Conservation (phyloP, 1,140 invertebrate genomes). For the Aphaenogaster ashmeadi region DNA sequence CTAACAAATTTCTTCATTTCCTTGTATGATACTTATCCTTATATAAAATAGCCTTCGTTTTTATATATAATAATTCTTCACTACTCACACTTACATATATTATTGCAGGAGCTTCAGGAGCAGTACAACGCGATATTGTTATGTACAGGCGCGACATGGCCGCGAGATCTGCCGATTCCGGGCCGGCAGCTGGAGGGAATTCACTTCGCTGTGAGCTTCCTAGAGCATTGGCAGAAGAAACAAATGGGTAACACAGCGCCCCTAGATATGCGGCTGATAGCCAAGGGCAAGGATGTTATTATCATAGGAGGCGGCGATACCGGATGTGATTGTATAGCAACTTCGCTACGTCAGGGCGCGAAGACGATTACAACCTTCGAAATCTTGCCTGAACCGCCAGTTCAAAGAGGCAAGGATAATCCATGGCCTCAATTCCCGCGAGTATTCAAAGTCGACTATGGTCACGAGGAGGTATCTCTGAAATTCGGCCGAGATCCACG, state of each 20-base stretch:
- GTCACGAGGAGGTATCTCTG: conserved; percentile 97
- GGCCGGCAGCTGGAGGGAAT: conserved; percentile 96
- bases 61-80: not conserved
- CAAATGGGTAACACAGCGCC: conserved; percentile 91
- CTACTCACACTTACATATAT: conserved; percentile 46
- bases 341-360: conserved; percentile 98
- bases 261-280: conserved; percentile 89
- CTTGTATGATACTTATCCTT: too few relatives aligned
- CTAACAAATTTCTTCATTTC: not conserved
- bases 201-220: conserved; percentile 99
- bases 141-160: conserved; percentile 98
- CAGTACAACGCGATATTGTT: conserved; percentile 96
- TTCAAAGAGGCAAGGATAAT: conserved; percentile 93
- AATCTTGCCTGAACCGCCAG: conserved; percentile 97
- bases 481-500: conserved; percentile 98
- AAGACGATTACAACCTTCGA: conserved; percentile 98
- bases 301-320: conserved; percentile 99
- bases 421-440: conserved; percentile 99
- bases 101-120: conserved; percentile 88
- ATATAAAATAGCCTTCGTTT: not conserved
- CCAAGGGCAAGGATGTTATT: conserved; percentile 98
- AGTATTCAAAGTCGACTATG: conserved; percentile 99
- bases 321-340: conserved; percentile 99
- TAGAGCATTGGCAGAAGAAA: conserved; percentile 99
- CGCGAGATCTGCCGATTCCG: conserved; percentile 95